A percentile compares a stretch with the other conserved stretches of the same genome.
These are phyloP conservation scores for Syngnathus typhle DNA, from an alignment of 2,113 vertebrate species.

Conservation along the genomic window DNA sequence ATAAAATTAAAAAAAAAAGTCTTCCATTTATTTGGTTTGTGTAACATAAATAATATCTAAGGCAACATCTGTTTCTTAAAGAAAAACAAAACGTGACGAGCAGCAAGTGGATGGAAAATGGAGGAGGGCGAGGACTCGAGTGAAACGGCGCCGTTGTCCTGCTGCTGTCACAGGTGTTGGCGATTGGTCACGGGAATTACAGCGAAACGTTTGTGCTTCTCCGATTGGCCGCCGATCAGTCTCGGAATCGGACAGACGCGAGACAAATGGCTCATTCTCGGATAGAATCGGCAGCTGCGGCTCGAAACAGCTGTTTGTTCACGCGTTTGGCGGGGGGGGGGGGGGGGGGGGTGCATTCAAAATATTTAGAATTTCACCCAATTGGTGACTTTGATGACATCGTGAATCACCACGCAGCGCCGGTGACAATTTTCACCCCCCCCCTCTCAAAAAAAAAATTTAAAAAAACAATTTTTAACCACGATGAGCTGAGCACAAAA, in stretches of 20 bases:
- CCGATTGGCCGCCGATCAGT: constrained; percentile 16
- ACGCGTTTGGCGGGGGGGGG: background rate
- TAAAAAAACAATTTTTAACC: background rate
- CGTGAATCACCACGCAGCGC: background rate
- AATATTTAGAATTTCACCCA: constrained; percentile 18
- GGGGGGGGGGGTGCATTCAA: background rate
- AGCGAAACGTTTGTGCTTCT: constrained; percentile 18
- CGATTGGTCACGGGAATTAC: constrained; percentile 32
- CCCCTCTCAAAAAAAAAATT: no score
- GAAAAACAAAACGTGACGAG: background rate
- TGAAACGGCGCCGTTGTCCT: constrained; percentile 18
- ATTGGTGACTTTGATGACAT: constrained; percentile 10
- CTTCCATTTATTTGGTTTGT: constrained; percentile 72
- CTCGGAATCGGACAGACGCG: constrained; percentile 43
- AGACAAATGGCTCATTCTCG: constrained; percentile 53
- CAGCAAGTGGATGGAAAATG: constrained; percentile 16
- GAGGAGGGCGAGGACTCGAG: constrained; percentile 1
- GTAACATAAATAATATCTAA: constrained; percentile 74
- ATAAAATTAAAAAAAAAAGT: constrained; percentile 44
- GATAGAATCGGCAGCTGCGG: constrained; percentile 42
- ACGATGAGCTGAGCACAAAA: constrained; percentile 4
- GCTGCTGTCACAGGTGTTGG: constrained; percentile 43
- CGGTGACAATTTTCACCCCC: background rate
- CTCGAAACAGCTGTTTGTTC: background rate
- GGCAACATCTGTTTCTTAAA: constrained; percentile 69